Percentiles rank a stretch among this genome's conserved stretches.
Conservation (phyloP, 2,888 invertebrate species). For the Ichneumoninae sp. region DNA sequence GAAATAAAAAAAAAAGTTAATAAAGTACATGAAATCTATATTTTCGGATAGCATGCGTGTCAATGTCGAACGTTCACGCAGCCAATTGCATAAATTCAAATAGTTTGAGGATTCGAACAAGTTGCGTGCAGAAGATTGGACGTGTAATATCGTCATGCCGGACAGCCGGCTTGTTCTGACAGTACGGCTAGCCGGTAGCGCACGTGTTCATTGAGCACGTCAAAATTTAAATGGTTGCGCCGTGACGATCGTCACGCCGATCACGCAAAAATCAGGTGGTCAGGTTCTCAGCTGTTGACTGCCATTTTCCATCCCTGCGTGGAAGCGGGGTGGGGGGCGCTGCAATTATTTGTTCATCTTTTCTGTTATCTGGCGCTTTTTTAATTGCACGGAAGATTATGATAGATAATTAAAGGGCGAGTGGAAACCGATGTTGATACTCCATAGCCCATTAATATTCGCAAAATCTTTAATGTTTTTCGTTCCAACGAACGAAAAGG, state of each 20-base stretch:
- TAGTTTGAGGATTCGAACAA: not conserved
- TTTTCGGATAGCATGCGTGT: not conserved
- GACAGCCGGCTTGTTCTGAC: conserved; percentile 49
- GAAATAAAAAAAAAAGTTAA: not conserved
- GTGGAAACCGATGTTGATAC: not conserved
- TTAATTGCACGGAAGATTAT: conserved; percentile 25
- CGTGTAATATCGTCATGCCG: conserved; percentile 25
- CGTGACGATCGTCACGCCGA: conserved; percentile 70
- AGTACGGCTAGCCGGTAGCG: conserved; percentile 56
- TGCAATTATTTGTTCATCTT: conserved; percentile 55
- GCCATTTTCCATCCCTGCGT: conserved; percentile 56
- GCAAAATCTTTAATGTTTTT: conserved; percentile 41
- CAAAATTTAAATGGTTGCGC: conserved; percentile 81
- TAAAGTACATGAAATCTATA: not conserved
- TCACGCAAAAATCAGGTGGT: conserved; percentile 80
- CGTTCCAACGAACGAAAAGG: conserved; percentile 67
- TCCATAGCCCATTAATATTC: not conserved
- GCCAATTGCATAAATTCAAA: not conserved
- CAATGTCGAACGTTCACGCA: not conserved
- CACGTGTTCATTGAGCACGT: conserved; percentile 72
- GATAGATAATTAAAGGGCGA: conserved; percentile 27
- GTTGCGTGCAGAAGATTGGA: conserved; percentile 19
- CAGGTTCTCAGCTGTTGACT: conserved; percentile 77
- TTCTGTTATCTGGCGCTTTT: conserved; percentile 34
- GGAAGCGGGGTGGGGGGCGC: conserved; percentile 37